These are phyloP conservation scores for Peromyscus aztecus DNA, from an alignment of 2,797 vertebrate genomes.

Conservation along the genomic window DNA sequence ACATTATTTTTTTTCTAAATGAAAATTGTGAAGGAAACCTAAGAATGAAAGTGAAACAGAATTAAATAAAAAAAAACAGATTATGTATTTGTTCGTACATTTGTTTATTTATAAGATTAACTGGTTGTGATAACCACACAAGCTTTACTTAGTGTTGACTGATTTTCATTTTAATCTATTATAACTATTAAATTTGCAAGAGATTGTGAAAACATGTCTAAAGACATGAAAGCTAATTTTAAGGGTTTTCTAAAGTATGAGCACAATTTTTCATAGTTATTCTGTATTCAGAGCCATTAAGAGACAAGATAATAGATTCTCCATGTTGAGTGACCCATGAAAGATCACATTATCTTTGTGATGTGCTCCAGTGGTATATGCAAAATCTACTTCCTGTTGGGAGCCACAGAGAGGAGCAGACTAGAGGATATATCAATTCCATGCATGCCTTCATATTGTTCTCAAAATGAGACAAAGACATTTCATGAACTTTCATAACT, in stretches of 20 bases:
- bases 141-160: neutral
- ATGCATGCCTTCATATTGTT: slow-evolving; percentile 2
- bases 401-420: neutral
- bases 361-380: neutral
- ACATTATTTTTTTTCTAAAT: neutral
- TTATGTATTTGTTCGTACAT: neutral
- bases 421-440: neutral
- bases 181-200: neutral
- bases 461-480: neutral
- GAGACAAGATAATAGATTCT: slow-evolving; percentile 19
- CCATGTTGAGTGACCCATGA: neutral
- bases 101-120: neutral
- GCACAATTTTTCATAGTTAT: neutral
- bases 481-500: slow-evolving; percentile 8
- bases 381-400: neutral
- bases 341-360: neutral
- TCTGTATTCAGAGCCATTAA: neutral
- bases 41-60: neutral
- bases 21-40: neutral
- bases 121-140: neutral
- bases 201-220: neutral
- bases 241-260: neutral
- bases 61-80: neutral
- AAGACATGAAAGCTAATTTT: neutral
- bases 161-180: neutral